phyloP scores from a whole-genome alignment of 2,888 invertebrate genomes.

The Suillia variegata region DNA sequence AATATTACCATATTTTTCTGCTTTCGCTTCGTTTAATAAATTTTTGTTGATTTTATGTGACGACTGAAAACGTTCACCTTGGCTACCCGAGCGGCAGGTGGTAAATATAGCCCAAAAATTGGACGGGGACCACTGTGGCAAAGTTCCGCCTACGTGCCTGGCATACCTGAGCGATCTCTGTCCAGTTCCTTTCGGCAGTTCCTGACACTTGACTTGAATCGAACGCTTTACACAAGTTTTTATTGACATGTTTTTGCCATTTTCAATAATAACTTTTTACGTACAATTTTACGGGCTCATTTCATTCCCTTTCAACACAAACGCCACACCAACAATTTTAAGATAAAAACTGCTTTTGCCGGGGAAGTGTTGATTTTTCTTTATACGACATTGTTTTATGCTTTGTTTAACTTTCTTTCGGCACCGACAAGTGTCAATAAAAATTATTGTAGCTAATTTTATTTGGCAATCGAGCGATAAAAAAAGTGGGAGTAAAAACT shows the following conservation, averaged over 20 bases:
- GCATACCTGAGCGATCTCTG: constrained; percentile 26
- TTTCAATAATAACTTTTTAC: background rate
- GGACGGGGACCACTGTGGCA: constrained; percentile 8
- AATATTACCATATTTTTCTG: background rate
- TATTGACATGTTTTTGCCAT: background rate
- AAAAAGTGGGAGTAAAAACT: too few species aligned
- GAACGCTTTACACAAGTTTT: background rate
- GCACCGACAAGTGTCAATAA: background rate
- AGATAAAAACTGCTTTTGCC: too few species aligned
- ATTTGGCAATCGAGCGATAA: too few species aligned
- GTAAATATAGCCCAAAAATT: background rate
- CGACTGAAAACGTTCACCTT: constrained; percentile 8
- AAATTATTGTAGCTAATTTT: background rate
- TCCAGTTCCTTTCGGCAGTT: too few species aligned
- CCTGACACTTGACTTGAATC: too few species aligned
- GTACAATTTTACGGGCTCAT: too few species aligned
- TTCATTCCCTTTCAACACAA: too few species aligned
- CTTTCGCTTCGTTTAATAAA: constrained; percentile 3
- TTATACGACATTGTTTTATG: background rate
- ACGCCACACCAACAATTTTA: too few species aligned
- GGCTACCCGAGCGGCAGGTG: background rate
- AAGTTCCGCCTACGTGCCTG: constrained; percentile 37
- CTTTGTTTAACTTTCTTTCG: background rate
- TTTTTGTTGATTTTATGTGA: background rate
- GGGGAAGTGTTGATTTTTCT: background rate